phyloP scores from a whole-genome alignment of 2,113 vertebrate genomes.

The Rostratula benghalensis region DNA sequence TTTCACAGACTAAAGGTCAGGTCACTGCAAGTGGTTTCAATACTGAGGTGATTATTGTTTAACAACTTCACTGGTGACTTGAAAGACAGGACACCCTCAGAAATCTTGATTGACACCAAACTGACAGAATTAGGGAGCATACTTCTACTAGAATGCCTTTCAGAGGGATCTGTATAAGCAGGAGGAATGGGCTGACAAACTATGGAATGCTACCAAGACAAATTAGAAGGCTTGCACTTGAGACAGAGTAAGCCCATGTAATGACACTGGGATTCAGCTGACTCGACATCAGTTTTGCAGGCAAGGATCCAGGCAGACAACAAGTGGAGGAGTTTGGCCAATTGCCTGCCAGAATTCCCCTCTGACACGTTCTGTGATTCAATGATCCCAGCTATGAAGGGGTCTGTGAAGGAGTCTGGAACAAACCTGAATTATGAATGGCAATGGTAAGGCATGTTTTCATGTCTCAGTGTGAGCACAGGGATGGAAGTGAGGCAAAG shows the following conservation, averaged over 20 bases:
- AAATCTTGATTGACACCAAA: background rate
- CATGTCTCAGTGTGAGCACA: background rate
- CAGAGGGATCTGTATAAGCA: background rate
- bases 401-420: background rate
- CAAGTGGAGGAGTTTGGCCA: background rate
- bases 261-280: background rate
- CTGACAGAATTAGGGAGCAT: background rate
- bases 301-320: background rate
- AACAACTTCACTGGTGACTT: background rate
- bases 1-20: background rate
- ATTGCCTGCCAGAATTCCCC: background rate
- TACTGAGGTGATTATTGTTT: background rate
- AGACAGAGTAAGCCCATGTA: background rate
- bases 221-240: background rate
- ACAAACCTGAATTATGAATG: background rate
- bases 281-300: background rate
- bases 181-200: background rate
- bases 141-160: background rate
- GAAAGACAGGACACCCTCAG: background rate
- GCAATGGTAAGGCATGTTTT: background rate
- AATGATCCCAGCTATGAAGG: background rate
- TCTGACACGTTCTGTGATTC: background rate
- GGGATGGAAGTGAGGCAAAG: background rate
- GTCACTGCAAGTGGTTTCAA: background rate
- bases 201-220: background rate